A percentile compares a stretch with the other conserved stretches of the same genome.
These are phyloP conservation scores for Serripes groenlandicus DNA, from an alignment of 2,888 invertebrate species.

Conservation along the genomic window DNA sequence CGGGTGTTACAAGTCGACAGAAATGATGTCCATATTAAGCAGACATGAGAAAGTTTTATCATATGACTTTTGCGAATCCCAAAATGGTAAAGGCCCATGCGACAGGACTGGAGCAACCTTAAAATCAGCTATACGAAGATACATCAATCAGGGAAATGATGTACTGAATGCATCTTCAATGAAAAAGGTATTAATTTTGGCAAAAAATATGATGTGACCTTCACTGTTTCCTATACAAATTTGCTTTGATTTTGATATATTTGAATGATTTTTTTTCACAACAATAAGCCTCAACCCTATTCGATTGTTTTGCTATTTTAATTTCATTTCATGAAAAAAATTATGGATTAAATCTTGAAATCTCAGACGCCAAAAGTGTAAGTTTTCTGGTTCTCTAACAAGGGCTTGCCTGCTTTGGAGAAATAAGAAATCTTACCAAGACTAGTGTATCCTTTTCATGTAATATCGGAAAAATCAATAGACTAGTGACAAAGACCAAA, in stretches of 20 bases:
- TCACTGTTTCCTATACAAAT: not conserved
- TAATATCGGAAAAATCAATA: too few species aligned
- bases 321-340: not conserved
- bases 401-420: too few species aligned
- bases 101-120: not conserved
- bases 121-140: conserved; percentile 4
- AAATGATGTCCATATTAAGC: not conserved
- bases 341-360: not conserved
- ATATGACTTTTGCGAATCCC: not conserved
- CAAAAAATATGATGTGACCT: not conserved
- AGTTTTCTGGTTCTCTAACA: too few species aligned
- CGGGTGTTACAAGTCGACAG: not conserved
- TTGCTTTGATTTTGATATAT: not conserved
- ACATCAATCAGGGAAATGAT: conserved; percentile 1
- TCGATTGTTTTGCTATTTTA: not conserved
- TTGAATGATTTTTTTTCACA: not conserved
- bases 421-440: too few species aligned
- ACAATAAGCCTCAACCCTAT: not conserved
- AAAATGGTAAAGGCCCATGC: conserved; percentile 7
- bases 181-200: not conserved
- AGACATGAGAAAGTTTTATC: not conserved
- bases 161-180: not conserved
- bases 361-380: not conserved
- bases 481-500: too few species aligned
- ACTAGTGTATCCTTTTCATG: too few species aligned